Conservation (phyloP, 2,113 vertebrate species). For the Amazona vittata region DNA sequence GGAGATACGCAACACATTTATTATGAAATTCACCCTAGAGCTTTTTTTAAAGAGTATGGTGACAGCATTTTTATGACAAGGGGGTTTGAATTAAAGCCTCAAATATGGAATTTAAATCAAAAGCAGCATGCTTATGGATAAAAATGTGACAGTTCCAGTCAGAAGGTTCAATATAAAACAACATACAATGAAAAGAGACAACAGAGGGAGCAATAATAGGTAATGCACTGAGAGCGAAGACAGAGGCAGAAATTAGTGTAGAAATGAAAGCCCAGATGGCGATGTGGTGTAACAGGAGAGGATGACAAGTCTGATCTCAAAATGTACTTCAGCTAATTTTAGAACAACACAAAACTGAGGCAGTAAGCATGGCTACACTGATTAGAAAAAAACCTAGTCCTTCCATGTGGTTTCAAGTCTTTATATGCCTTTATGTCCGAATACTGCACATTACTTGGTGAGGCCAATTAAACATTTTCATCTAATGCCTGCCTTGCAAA, state of each 20-base stretch:
- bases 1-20: not conserved
- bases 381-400: not conserved
- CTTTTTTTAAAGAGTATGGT: not conserved
- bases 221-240: not conserved
- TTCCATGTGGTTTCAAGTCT: not conserved
- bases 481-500: not conserved
- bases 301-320: not conserved
- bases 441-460: not conserved
- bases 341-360: not conserved
- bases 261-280: not conserved
- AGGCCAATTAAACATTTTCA: not conserved
- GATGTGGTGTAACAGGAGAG: not conserved
- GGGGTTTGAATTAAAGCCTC: not conserved
- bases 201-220: not conserved
- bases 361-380: not conserved
- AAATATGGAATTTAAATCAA: slow-evolving; percentile 13
- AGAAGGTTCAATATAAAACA: not conserved
- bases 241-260: not conserved
- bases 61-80: slow-evolving; percentile 5
- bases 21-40: not conserved
- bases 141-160: not conserved
- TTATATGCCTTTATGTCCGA: not conserved
- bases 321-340: not conserved
- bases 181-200: not conserved
- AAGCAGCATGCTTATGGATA: not conserved